phyloP scores from a whole-genome alignment of 2,113 vertebrate species.

The Cranoglanis bouderius region DNA sequence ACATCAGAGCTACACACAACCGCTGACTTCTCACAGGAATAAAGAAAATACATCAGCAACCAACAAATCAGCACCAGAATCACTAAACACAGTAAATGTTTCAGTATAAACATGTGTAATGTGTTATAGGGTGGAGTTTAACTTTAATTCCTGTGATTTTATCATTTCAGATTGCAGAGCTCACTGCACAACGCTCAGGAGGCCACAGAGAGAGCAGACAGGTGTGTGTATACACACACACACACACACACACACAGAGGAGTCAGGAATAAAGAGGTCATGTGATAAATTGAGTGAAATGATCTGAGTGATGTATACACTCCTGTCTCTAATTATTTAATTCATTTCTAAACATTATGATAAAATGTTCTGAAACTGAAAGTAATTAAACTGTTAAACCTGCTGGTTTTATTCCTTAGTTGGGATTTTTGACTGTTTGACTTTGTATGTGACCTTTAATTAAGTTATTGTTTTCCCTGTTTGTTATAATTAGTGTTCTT shows the following conservation, averaged over 20 bases:
- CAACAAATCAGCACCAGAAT: no score
- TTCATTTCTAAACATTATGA: no score
- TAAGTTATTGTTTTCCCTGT: not conserved
- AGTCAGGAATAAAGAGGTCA: no score
- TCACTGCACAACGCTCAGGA: slow-evolving; percentile 65
- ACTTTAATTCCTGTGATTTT: not conserved
- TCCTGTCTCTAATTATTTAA: not conserved
- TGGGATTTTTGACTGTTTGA: not conserved
- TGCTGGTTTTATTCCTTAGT: not conserved
- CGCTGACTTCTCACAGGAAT: no score
- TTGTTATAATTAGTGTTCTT: no score
- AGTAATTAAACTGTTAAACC: not conserved
- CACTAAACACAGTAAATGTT: no score
- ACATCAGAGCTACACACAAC: not conserved
- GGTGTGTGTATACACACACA: slow-evolving; percentile 66
- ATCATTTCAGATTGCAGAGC: slow-evolving; percentile 65
- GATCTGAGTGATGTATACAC: not conserved
- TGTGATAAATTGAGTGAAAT: not conserved
- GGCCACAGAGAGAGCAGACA: slow-evolving; percentile 58
- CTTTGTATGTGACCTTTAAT: not conserved
- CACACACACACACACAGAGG: not conserved
- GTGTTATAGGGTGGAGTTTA: no score
- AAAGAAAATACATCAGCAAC: no score
- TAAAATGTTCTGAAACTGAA: not conserved
- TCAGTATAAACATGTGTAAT: no score